Evolutionary conservation across 2,888 invertebrate species (phyloP), one percentile per base, ranked within the genome.

Genomic region (Ichneumoninae sp.): DNA sequence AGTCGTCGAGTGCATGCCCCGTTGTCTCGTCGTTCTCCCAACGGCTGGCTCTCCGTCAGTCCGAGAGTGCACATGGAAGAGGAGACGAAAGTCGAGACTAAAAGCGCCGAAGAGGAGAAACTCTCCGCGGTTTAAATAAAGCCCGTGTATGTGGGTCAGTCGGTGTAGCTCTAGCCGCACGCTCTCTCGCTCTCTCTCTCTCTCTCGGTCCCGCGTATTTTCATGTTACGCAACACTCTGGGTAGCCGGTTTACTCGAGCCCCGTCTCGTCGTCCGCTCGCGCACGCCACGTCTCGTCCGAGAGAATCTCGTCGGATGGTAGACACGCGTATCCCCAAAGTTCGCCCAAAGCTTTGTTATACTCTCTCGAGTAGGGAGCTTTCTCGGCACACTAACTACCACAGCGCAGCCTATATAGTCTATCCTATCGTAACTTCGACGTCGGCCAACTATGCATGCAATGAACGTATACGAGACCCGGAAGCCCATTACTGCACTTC

Each of bases 101-200:
- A 93, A 93, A 92, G 92, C 90, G 83, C 90, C 88, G 90, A 89
- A 89, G 91, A 91, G 91, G 92, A 92, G 92, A 93, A 85, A 85
- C 85, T 85, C 79, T 82, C 75, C 91, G 81, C 88, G 89, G 93
- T 94, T 93, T 94, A 94, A 94, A 94, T 94, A 94, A 94, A 94
- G 93, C 92, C 88, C 91, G 89, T 90, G 90, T 91, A 93, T 94
- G 93, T 93, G 92, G 93, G 93, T 94, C 93, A 94, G 92, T 91
- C 92, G 92, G 91, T 89, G 88, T 89, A 84, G 90, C 86, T 44
- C 44, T 87, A 87, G 89, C 87, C 87, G 89, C 88, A 86, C 87
- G 73, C 81, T 22, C n/a, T 40, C 74, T 66, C 81, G 26, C 19
- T 87, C 87, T 89, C 88, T 86, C 87, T 77, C 77, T 66, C 81